These are phyloP conservation scores for Gallinago nigripennis DNA, from an alignment of 2,797 vertebrate species.

Conservation along the genomic window DNA sequence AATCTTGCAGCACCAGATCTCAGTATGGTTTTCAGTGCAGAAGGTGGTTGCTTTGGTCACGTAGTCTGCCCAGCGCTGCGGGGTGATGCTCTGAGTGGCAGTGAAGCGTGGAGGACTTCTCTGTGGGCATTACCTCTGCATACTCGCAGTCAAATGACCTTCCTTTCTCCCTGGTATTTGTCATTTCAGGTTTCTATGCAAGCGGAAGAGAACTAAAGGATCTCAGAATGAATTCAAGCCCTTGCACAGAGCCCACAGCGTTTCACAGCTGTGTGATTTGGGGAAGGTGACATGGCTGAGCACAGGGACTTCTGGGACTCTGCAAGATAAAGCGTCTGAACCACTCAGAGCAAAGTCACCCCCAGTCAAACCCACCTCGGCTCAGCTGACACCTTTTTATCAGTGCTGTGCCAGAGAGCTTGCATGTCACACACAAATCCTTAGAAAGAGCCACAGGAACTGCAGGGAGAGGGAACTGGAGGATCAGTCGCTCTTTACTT, in stretches of 20 bases:
- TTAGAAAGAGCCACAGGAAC: background rate
- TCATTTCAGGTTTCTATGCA: background rate
- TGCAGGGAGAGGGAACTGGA: background rate
- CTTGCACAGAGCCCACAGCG: accelerated
- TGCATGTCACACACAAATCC: background rate
- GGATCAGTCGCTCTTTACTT: background rate
- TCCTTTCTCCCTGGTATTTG: background rate
- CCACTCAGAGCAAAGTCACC: slow-evolving; percentile 28
- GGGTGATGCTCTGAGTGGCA: background rate
- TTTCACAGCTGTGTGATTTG: background rate
- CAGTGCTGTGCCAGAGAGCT: background rate
- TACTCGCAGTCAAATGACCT: background rate
- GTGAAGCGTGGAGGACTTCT: background rate
- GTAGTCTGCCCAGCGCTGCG: accelerated
- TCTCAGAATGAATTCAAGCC: background rate
- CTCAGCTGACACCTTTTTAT: slow-evolving; percentile 12
- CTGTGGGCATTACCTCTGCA: background rate
- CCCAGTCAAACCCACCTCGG: background rate
- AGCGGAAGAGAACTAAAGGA: background rate
- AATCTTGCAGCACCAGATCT: accelerated
- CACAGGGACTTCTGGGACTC: background rate
- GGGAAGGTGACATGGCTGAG: background rate
- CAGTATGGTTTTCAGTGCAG: background rate
- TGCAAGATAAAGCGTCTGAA: background rate
- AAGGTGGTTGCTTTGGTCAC: background rate